phyloP scores from a whole-genome alignment of 1,140 invertebrate species.

The Drosophila eugracilis region DNA sequence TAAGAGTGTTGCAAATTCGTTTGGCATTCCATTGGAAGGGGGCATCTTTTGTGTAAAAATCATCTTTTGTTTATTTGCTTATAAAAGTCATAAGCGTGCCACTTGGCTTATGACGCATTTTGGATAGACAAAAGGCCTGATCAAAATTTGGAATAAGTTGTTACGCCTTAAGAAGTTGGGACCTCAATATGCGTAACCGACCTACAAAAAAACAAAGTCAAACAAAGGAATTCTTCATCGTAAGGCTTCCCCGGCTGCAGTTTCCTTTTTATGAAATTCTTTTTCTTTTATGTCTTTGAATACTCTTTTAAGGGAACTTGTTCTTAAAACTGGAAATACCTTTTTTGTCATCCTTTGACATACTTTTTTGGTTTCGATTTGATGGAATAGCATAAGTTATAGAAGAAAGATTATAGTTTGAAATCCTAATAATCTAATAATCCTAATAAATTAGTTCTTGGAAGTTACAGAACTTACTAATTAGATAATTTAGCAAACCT shows the following conservation, averaged over 20 bases:
- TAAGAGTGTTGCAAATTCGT: constrained; percentile 41
- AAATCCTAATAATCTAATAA: too few species aligned
- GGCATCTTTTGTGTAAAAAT: constrained; percentile 18
- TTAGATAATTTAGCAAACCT: too few species aligned
- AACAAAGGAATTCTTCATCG: constrained; percentile 34
- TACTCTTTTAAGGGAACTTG: background rate
- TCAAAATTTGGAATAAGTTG: constrained; percentile 44
- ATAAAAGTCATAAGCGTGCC: constrained; percentile 71
- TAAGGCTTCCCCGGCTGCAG: constrained; percentile 68
- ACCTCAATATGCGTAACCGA: constrained; percentile 16
- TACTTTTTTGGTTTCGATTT: background rate
- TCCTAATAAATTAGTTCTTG: too few species aligned
- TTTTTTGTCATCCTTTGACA: background rate
- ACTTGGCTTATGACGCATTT: constrained; percentile 53
- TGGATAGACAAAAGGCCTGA: constrained; percentile 43
- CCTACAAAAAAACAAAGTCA: constrained; percentile 46
- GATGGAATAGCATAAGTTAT: too few species aligned
- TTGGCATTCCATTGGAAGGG: constrained; percentile 1
- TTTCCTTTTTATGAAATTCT: background rate
- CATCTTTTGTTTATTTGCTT: constrained; percentile 47
- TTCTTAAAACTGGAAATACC: background rate
- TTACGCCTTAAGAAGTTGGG: constrained; percentile 16
- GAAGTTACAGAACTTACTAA: too few species aligned
- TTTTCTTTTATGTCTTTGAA: constrained; percentile 5
- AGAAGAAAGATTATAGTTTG: too few species aligned